Conservation (phyloP, 1,140 invertebrate genomes). For the Druon quercuslanigerum region DNA sequence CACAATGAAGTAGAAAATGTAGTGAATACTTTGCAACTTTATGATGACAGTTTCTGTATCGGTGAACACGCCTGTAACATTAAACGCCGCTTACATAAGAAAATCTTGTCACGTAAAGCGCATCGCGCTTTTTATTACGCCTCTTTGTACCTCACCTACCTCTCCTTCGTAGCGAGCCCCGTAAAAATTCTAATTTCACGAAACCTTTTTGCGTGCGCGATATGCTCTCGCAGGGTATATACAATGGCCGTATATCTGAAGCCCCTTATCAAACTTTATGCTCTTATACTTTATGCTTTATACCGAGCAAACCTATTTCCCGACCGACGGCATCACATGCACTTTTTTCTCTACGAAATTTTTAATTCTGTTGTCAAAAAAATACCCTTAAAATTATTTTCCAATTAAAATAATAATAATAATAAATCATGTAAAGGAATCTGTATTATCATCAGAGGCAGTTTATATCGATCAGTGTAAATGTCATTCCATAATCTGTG, state of each 20-base stretch:
- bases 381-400: too few species aligned
- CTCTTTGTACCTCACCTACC: slow-evolving; percentile 43
- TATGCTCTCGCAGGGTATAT: slow-evolving; percentile 34
- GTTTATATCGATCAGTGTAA: too few species aligned
- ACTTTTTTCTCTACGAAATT: not conserved
- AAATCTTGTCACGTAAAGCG: slow-evolving; percentile 50
- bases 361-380: not conserved
- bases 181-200: slow-evolving; percentile 55
- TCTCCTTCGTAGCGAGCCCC: slow-evolving; percentile 41
- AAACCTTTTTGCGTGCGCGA: slow-evolving; percentile 43
- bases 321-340: not conserved
- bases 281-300: slow-evolving; percentile 50
- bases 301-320: slow-evolving; percentile 32
- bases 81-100: slow-evolving; percentile 41
- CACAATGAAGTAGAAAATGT: too few species aligned
- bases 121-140: slow-evolving; percentile 49
- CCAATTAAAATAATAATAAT: too few species aligned
- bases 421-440: too few species aligned
- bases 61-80: not conserved
- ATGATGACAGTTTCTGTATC: not conserved
- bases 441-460: too few species aligned
- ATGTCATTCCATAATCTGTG: too few species aligned
- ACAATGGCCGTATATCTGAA: slow-evolving; percentile 37
- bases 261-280: slow-evolving; percentile 48
- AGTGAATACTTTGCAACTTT: too few species aligned